These are phyloP conservation scores for Lobophora halterata DNA, from an alignment of 2,888 invertebrate species.

Conservation along the genomic window DNA sequence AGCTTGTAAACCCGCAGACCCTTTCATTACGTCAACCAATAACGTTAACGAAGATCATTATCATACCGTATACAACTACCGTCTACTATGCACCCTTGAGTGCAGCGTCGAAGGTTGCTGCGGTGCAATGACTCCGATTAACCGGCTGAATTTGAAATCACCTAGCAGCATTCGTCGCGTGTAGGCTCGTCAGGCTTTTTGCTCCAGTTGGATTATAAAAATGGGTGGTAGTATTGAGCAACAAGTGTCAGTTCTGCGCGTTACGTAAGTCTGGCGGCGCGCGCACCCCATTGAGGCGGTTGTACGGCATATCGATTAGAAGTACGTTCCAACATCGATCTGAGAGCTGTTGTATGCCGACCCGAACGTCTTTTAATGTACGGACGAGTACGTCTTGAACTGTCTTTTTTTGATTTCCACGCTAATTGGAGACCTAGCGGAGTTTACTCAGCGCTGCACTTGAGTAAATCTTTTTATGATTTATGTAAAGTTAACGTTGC, in stretches of 20 bases:
- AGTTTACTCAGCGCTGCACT: slow-evolving; percentile 22
- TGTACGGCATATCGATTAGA: slow-evolving; percentile 72
- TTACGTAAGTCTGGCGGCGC: slow-evolving; percentile 72
- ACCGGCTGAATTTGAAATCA: slow-evolving; percentile 49
- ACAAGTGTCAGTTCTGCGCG: slow-evolving; percentile 72
- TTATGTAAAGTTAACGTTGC: slow-evolving; percentile 12
- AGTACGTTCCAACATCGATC: slow-evolving; percentile 67
- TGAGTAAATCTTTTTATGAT: slow-evolving; percentile 22
- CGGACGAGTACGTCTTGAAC: slow-evolving; percentile 49
- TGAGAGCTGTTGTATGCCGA: slow-evolving; percentile 49
- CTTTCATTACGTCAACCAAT: slow-evolving; percentile 49
- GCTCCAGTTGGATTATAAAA: slow-evolving; percentile 56
- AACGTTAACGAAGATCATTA: slow-evolving; percentile 72
- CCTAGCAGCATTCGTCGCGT: slow-evolving; percentile 24
- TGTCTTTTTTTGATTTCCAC: slow-evolving; percentile 40
- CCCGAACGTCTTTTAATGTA: slow-evolving; percentile 57
- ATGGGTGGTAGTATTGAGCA: slow-evolving; percentile 70
- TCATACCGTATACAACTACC: slow-evolving; percentile 54
- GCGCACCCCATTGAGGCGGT: slow-evolving; percentile 74
- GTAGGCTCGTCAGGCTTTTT: slow-evolving; percentile 40
- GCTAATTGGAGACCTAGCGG: slow-evolving; percentile 34
- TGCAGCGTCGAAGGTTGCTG: slow-evolving; percentile 74
- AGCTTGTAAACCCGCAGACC: slow-evolving; percentile 31
- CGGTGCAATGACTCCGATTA: slow-evolving; percentile 71
- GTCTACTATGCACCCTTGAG: slow-evolving; percentile 78